Conservation (phyloP, 2,113 vertebrate species). For the Ctenomys sociabilis region DNA sequence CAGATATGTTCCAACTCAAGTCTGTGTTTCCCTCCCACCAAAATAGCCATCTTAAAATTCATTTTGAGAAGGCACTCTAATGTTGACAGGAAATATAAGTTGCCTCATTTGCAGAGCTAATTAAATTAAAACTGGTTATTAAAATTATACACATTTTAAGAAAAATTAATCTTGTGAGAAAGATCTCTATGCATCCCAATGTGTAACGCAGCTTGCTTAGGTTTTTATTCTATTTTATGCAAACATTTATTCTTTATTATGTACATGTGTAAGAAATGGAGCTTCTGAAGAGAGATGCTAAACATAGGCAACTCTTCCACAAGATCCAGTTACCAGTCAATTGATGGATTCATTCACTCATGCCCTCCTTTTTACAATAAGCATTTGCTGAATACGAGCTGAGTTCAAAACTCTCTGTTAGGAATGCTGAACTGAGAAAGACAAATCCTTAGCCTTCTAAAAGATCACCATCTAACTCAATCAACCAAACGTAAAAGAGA, state of each 20-base stretch:
- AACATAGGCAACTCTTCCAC: background rate
- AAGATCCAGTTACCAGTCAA: background rate
- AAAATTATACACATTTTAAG: background rate
- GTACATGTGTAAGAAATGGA: background rate
- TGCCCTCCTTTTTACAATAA: background rate
- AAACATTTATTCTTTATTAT: background rate
- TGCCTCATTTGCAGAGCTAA: conserved; percentile 28
- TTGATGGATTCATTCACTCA: background rate
- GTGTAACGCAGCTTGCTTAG: background rate
- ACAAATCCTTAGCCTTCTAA: conserved; percentile 4
- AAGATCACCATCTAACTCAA: background rate
- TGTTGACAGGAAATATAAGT: conserved; percentile 28
- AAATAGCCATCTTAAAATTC: background rate
- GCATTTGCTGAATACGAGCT: background rate
- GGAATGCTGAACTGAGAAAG: background rate
- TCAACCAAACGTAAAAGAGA: conserved; percentile 34
- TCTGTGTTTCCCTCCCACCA: background rate
- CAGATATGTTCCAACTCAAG: background rate
- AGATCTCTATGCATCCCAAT: background rate
- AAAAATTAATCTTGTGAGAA: background rate
- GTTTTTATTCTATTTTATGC: background rate
- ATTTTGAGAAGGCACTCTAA: background rate
- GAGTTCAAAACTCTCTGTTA: background rate
- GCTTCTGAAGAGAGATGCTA: background rate
- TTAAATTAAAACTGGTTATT: background rate